These are phyloP conservation scores for Stenurella melanura DNA, from an alignment of 2,888 invertebrate species.

Conservation along the genomic window DNA sequence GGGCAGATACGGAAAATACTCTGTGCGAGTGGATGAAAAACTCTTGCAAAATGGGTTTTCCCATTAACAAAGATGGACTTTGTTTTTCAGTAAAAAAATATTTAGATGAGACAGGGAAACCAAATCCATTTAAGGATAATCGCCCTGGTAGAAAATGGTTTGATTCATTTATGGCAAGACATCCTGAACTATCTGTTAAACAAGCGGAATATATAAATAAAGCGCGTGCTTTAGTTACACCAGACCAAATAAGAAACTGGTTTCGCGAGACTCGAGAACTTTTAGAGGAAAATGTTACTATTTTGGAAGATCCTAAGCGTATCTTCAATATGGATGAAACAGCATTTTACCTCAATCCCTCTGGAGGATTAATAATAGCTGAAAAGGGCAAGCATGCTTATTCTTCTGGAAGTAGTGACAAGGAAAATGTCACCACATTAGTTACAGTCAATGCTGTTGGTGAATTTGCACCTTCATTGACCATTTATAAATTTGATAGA, in stretches of 20 bases:
- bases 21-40: no score
- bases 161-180: background rate
- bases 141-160: conserved; percentile 9
- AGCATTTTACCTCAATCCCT: conserved; percentile 21
- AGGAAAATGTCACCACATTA: conserved; percentile 27
- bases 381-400: conserved; percentile 30
- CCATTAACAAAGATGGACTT: no score
- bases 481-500: conserved; percentile 21
- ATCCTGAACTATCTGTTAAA: conserved; percentile 13
- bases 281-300: background rate
- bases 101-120: no score
- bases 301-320: background rate
- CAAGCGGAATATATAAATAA: conserved; percentile 1
- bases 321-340: conserved; percentile 25
- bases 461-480: conserved; percentile 16
- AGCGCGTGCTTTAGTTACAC: background rate
- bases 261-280: background rate
- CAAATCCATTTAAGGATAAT: conserved; percentile 9
- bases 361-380: conserved; percentile 5
- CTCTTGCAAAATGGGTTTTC: no score
- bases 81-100: no score
- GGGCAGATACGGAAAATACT: no score
- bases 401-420: conserved; percentile 13
- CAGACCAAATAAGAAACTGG: conserved; percentile 3
- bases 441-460: conserved; percentile 28